Conservation (phyloP, 2,797 vertebrate species). For the Scarus forsteni region DNA sequence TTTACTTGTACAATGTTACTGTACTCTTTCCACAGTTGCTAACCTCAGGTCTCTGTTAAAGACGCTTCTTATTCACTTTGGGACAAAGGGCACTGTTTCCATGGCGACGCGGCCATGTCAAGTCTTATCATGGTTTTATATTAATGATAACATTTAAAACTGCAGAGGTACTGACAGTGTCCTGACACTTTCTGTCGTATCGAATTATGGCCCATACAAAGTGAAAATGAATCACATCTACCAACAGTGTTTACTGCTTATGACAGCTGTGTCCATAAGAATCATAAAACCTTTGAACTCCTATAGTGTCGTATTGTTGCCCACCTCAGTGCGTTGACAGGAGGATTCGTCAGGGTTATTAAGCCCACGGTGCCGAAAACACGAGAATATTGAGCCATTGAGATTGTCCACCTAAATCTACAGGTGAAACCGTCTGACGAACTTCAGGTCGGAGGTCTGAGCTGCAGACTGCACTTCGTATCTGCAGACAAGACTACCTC, state of each 20-base stretch:
- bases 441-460: background rate
- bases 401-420: background rate
- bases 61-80: background rate
- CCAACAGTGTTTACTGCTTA: no score
- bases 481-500: slow-evolving; percentile 10
- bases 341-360: slow-evolving; percentile 90
- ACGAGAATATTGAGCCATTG: slow-evolving; percentile 84
- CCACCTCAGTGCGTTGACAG: slow-evolving; percentile 92
- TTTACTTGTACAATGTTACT: no score
- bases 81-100: background rate
- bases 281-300: background rate
- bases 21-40: no score
- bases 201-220: background rate
- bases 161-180: background rate
- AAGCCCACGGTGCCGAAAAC: slow-evolving; percentile 81
- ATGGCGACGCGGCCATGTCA: background rate
- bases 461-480: slow-evolving; percentile 61
- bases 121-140: background rate
- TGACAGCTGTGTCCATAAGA: no score
- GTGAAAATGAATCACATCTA: background rate
- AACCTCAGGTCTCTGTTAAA: background rate
- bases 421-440: background rate
- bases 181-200: background rate
- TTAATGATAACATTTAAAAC: background rate
- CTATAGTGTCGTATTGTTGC: background rate